Evolutionary conservation across 1,140 invertebrate species (phyloP), one percentile per base, ranked within the genome.

Genomic region (Neodiprion fabricii): DNA sequence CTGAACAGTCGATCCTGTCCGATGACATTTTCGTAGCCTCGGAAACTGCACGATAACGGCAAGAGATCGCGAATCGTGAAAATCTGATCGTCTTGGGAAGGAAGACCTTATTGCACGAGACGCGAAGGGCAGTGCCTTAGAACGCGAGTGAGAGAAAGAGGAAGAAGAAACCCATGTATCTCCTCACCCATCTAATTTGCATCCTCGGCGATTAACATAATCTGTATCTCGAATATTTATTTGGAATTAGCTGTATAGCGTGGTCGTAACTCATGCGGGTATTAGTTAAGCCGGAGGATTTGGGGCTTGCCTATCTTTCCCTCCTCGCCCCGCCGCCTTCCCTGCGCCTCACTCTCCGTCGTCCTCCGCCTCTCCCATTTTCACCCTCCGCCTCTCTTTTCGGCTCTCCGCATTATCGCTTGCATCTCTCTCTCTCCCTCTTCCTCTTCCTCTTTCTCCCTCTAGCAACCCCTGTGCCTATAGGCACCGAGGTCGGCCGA

Each of bases 171-270:
- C n/a, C 48, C 14, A 67, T 67, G 69, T 77, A 72, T 71, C 72
- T 75, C 75, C 75, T 71, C 66, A 72, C 49, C 72, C 81, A 80
- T 80, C 81, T 85, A 84, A 86, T 87, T 85, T 85, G 84, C 85
- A 87, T 86, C 80, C 78, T 68, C 70, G 77, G 80, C 81, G 86
- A 87, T 89, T 89, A 89, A 83, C 87, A 87, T 89, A 89, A 88
- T 88, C 86, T 88, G 87, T 86, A 86, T 87, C 82, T 79, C 81
- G 85, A 88, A 88, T 89, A 89, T 89, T 89, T 89, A 89, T 88
- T 85, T 82, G 87, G 86, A 86, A 89, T 89, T 89, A 89, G 84
- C 82, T 76, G 79, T 61, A 47, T 70, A 79, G 82, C 78, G 79
- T 76, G 82, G 81, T 81, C 86, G 83, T 88, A 87, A 85, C 79